A percentile compares a stretch with the other conserved stretches of the same genome.
Conservation (phyloP, 2,888 invertebrate species). For the Lasioglossum vierecki region DNA sequence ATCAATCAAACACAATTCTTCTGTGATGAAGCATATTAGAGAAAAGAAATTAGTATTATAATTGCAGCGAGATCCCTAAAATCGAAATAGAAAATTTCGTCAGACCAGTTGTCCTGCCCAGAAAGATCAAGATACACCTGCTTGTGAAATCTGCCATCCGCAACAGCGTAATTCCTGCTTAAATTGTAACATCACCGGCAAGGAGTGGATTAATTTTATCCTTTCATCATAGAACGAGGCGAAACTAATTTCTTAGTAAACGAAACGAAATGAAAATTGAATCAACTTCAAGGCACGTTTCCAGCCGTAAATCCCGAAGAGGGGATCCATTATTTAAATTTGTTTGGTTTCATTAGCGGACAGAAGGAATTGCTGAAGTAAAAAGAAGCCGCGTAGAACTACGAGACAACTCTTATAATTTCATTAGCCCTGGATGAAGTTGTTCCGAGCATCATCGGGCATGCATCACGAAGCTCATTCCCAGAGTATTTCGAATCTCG, state of each 20-base stretch:
- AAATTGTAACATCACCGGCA: neutral
- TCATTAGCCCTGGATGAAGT: constrained; percentile 18
- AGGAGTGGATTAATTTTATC: neutral
- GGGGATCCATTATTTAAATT: constrained; percentile 15
- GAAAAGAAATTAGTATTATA: neutral
- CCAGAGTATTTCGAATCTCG: constrained; percentile 35
- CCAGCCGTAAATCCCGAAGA: neutral
- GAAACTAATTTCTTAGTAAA: constrained; percentile 9
- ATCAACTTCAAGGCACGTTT: neutral
- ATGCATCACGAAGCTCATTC: constrained; percentile 14
- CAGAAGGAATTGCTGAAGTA: neutral
- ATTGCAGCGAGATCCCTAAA: neutral
- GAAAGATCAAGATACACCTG: neutral
- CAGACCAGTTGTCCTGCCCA: neutral
- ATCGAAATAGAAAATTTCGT: neutral
- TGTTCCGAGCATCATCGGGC: constrained; percentile 12
- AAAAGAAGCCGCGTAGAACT: constrained; percentile 6
- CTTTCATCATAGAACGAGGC: neutral
- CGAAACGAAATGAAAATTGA: constrained; percentile 9
- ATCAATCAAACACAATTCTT: neutral
- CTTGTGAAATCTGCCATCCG: neutral
- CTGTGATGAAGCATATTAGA: neutral
- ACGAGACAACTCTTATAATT: constrained; percentile 23
- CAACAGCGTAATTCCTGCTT: neutral
- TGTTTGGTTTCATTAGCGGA: neutral